Evolutionary conservation across 2,113 vertebrate genomes (phyloP), one percentile per base, ranked within the genome.

Genomic region (Ondatra zibethicus): DNA sequence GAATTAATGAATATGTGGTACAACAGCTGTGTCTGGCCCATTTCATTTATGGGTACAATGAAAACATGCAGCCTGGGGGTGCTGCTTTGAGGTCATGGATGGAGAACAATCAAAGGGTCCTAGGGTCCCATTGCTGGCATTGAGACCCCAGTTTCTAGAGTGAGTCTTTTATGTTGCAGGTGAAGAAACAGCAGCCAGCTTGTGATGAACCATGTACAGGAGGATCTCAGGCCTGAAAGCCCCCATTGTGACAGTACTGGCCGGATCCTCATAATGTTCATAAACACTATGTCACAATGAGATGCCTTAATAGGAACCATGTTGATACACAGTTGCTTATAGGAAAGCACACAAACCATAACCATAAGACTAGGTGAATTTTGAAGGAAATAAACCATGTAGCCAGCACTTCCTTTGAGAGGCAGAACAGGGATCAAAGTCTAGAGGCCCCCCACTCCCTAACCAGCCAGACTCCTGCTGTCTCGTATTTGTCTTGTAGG

Each of bases 51-150:
- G 5, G 42, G 58, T 6, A 7, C 10, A 50, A 58, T 45, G 65
- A 42, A 92, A 87, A 80, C 33, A n/a, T 31, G 23, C 12, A 39
- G 42, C 4, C 29, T 4, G 27, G 42, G 12, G 77, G 42, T 3
- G 25, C 36, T 45, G 65, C 68, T 39, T 61, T 29, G 6, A 19
- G 78, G 8, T 6, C 66, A 4, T 19, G 29, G 21, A 66, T 11
- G 76, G 47, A 58, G 70, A 47, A 21, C 0, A 61, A 61, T 16
- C 1, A 5, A 39, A 25, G 31, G 8, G 4, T 33, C 5, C 42
- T 6, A 17, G 8, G 36, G 42, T 13, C n/a, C 29, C 33, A 2
- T 0, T 0, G 33, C 58, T 17, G 73, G 33, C 23, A 11, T 25
- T 19, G 0, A 52, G 76, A 36, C 19, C 82, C 82, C n/a, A 19